Evolutionary conservation across 2,888 invertebrate genomes (phyloP).

Genomic region (Cosmorhoe ocellata): DNA sequence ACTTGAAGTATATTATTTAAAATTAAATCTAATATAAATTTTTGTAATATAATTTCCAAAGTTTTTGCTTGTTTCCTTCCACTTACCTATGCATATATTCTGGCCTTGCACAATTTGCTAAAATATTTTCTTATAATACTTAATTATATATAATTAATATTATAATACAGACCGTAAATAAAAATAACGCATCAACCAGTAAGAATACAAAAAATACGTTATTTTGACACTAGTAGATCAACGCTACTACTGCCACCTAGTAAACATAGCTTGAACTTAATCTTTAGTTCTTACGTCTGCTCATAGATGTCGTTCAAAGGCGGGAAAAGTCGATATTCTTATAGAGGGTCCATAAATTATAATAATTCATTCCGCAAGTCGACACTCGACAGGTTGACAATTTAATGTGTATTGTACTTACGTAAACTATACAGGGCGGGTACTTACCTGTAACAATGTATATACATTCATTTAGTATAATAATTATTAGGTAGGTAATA

Average conservation of each 20-base stretch:
- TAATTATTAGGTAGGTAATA: no score
- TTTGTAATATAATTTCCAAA: no score
- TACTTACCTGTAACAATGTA: constrained; percentile 59
- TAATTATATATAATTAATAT: no score
- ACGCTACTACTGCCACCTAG: constrained; percentile 51
- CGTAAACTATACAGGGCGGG: constrained; percentile 27
- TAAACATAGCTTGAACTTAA: constrained; percentile 42
- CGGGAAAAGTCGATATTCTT: constrained; percentile 10
- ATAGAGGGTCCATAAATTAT: constrained; percentile 44
- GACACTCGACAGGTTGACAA: constrained; percentile 13
- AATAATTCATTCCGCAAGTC: constrained; percentile 29
- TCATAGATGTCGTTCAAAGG: constrained; percentile 56
- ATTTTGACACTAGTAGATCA: neutral
- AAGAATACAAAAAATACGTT: neutral
- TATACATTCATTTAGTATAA: no score
- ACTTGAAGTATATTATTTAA: no score
- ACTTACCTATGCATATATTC: no score
- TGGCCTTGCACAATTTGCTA: no score
- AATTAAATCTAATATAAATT: no score
- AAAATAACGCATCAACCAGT: no score
- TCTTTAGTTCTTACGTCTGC: constrained; percentile 33
- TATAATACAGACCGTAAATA: no score
- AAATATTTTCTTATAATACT: no score
- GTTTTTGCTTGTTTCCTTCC: no score
- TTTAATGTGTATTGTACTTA: constrained; percentile 39